phyloP scores from a whole-genome alignment of 2,888 invertebrate species.

The Cheilosia vernalis region DNA sequence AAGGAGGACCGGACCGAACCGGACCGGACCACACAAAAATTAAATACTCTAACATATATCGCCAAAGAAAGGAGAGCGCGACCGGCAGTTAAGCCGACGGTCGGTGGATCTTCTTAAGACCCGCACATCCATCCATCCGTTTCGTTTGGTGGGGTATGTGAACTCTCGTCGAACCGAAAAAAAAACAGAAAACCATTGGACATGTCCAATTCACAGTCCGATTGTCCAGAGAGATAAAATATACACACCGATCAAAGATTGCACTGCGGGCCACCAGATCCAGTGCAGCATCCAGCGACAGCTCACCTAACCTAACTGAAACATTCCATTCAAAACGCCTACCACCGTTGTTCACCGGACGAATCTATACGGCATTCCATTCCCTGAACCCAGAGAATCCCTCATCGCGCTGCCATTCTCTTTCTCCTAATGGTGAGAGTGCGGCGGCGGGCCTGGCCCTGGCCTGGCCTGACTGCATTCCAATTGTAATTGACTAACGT shows the following conservation, averaged over 20 bases:
- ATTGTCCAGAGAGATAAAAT: constrained; percentile 70
- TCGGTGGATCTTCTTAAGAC: constrained; percentile 42
- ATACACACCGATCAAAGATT: constrained; percentile 56
- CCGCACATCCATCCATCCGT: background rate
- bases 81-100: constrained; percentile 10
- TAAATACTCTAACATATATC: constrained; percentile 39
- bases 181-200: constrained; percentile 35
- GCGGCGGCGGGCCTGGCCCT: constrained; percentile 49
- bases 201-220: constrained; percentile 69
- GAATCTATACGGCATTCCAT: constrained; percentile 59
- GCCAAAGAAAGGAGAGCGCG: constrained; percentile 16
- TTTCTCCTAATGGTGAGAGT: constrained; percentile 69
- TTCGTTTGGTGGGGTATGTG: constrained; percentile 50
- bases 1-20: constrained; percentile 14
- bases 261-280: constrained; percentile 35
- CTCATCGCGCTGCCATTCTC: constrained; percentile 63
- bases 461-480: constrained; percentile 70
- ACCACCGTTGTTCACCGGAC: constrained; percentile 61
- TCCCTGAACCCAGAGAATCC: constrained; percentile 63
- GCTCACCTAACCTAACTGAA: constrained; percentile 55
- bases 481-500: constrained; percentile 73
- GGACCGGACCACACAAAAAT: constrained; percentile 71
- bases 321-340: constrained; percentile 73
- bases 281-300: constrained; percentile 4
- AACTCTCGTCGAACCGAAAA: constrained; percentile 44